Percentiles rank a stretch among this genome's conserved stretches.
Evolutionary conservation across 1,140 invertebrate species (phyloP).

Genomic region (Dendrolimus kikuchii): DNA sequence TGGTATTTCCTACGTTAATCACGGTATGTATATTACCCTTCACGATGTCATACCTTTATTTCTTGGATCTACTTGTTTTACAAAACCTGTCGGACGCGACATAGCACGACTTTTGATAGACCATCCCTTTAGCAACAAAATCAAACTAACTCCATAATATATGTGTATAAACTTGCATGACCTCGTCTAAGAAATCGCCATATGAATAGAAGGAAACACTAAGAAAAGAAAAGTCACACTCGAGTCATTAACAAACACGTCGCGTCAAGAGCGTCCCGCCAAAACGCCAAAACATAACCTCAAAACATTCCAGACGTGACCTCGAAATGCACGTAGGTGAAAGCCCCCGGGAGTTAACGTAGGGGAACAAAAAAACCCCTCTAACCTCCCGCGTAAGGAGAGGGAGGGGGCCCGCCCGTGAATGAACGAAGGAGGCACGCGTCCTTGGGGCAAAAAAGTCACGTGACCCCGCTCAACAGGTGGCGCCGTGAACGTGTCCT

Average conservation of each 20-base stretch:
- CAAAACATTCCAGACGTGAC: slow-evolving; percentile 63
- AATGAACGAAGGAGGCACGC: slow-evolving; percentile 68
- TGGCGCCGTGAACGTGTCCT: slow-evolving; percentile 60
- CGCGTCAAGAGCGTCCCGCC: slow-evolving; percentile 34
- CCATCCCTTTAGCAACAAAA: too few relatives aligned
- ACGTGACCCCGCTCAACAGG: slow-evolving; percentile 65
- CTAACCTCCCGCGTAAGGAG: slow-evolving; percentile 47
- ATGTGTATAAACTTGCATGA: too few relatives aligned
- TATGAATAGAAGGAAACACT: too few relatives aligned
- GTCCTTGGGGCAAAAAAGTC: slow-evolving; percentile 71
- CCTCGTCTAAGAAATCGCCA: too few relatives aligned
- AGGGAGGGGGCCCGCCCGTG: slow-evolving; percentile 54
- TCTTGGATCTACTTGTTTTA: too few relatives aligned
- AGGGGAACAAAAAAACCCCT: slow-evolving; percentile 65
- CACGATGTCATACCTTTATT: too few relatives aligned
- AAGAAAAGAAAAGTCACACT: too few relatives aligned
- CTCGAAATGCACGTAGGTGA: slow-evolving; percentile 68
- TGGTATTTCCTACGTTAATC: too few relatives aligned
- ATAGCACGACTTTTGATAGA: too few relatives aligned
- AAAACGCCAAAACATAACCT: slow-evolving; percentile 53
- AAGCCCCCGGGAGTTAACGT: slow-evolving; percentile 62
- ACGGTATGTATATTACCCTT: too few relatives aligned
- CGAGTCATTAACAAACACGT: neutral
- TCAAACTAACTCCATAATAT: too few relatives aligned
- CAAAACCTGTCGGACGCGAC: too few relatives aligned